Percentiles rank a stretch among this genome's conserved stretches.
These are phyloP conservation scores for Diadema setosum DNA, from an alignment of 35 echinoderm and acorn worm species.

Conservation along the genomic window DNA sequence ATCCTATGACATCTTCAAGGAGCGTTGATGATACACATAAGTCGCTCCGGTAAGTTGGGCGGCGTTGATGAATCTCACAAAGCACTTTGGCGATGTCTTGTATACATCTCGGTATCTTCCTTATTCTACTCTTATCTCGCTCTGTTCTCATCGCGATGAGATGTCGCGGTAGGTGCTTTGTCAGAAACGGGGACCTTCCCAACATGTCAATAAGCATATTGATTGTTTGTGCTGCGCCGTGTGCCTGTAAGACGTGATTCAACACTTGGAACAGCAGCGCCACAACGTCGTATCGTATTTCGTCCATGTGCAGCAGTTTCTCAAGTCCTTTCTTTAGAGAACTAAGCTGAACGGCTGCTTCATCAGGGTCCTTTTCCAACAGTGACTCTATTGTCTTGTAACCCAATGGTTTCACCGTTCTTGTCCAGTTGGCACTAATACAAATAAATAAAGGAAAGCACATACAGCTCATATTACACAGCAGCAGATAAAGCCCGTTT, in stretches of 20 bases:
- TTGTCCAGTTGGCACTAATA: too few relatives aligned
- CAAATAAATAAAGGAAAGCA: too few relatives aligned
- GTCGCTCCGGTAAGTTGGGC: constrained; percentile 23
- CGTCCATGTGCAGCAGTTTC: constrained; percentile 32
- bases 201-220: constrained; percentile 37
- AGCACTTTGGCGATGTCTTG: not conserved
- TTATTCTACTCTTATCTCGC: not conserved
- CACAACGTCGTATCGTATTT: constrained; percentile 54
- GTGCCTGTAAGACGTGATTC: constrained; percentile 43
- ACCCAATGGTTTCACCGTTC: not conserved
- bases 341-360: constrained; percentile 20
- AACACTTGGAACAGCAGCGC: constrained; percentile 25
- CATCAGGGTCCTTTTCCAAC: constrained; percentile 11
- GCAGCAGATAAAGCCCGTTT: too few relatives aligned
- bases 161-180: constrained; percentile 21
- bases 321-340: constrained; percentile 38
- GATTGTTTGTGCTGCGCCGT: constrained; percentile 26
- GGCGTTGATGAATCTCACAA: not conserved
- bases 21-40: constrained; percentile 43
- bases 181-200: constrained; percentile 28
- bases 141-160: constrained; percentile 2
- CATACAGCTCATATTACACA: too few relatives aligned
- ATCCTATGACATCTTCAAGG: constrained; percentile 20
- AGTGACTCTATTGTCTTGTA: constrained; percentile 39
- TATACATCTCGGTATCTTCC: constrained; percentile 16